Percentiles rank a stretch among this genome's conserved stretches.
Conservation (phyloP, 2,888 invertebrate species). For the Lysandra bellargus region DNA sequence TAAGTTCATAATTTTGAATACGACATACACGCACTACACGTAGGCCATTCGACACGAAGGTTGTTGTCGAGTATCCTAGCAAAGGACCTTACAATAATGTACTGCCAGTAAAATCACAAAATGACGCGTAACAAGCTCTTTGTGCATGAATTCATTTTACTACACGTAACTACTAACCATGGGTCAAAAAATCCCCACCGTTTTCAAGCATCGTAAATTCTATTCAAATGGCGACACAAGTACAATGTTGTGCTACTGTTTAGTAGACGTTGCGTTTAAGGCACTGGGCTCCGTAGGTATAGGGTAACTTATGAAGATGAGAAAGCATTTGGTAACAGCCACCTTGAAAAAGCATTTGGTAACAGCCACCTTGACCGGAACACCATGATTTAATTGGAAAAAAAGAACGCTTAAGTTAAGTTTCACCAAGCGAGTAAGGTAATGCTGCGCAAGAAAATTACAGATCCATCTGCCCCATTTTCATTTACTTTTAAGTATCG, state of each 20-base stretch:
- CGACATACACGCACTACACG: too few species aligned
- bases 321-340: too few species aligned
- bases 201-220: background rate
- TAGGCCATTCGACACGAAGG: background rate
- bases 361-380: too few species aligned
- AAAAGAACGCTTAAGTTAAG: too few species aligned
- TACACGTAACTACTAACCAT: constrained; percentile 2
- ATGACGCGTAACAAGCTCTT: background rate
- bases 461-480: too few species aligned
- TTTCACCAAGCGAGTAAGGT: too few species aligned
- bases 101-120: background rate
- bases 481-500: too few species aligned
- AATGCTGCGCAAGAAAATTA: too few species aligned
- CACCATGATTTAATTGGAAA: too few species aligned
- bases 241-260: constrained; percentile 12
- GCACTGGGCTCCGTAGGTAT: background rate
- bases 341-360: too few species aligned
- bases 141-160: background rate
- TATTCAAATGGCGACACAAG: background rate
- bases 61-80: background rate
- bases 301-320: too few species aligned
- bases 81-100: background rate
- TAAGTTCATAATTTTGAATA: too few species aligned
- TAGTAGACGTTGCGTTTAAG: background rate
- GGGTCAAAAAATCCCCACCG: background rate